These are phyloP conservation scores for Rhagonycha fulva DNA, from an alignment of 2,888 invertebrate species.

Conservation along the genomic window DNA sequence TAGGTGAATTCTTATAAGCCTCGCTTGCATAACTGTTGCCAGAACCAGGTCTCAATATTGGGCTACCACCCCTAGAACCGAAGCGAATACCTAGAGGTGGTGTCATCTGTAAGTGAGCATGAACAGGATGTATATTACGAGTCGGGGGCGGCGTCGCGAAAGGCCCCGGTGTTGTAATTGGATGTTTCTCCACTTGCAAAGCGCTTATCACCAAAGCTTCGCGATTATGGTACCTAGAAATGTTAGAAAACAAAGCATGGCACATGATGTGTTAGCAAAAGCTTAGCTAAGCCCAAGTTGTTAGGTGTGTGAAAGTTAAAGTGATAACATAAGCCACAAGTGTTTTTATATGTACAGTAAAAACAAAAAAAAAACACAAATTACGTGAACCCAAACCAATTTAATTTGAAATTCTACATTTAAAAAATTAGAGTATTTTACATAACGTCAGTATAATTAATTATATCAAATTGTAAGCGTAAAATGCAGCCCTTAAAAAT, in stretches of 20 bases:
- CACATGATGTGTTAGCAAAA: conserved; percentile 23
- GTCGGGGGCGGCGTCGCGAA: conserved; percentile 72
- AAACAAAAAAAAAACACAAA: not conserved
- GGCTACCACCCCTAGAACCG: conserved; percentile 57
- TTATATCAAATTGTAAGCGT: not conserved
- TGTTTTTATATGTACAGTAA: not conserved
- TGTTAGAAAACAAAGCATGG: conserved; percentile 27
- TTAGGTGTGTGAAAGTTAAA: not conserved
- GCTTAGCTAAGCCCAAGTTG: conserved; percentile 14
- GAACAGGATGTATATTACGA: conserved; percentile 54
- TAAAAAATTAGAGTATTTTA: not conserved
- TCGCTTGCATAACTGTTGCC: conserved; percentile 62
- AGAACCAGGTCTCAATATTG: conserved; percentile 64
- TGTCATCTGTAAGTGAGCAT: conserved; percentile 66
- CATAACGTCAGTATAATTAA: not conserved
- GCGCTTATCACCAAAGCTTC: conserved; percentile 93
- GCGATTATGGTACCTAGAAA: conserved; percentile 85
- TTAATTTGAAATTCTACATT: not conserved
- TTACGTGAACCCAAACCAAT: not conserved
- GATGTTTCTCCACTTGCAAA: conserved; percentile 90
- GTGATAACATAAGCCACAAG: not conserved
- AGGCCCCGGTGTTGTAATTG: conserved; percentile 86
- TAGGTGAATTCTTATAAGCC: conserved; percentile 60
- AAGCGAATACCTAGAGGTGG: conserved; percentile 62
- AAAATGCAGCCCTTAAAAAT: not conserved